Base-by-base conservation (phyloP, 2,797 vertebrate genomes). In the Hippocampus kuda region DNA sequence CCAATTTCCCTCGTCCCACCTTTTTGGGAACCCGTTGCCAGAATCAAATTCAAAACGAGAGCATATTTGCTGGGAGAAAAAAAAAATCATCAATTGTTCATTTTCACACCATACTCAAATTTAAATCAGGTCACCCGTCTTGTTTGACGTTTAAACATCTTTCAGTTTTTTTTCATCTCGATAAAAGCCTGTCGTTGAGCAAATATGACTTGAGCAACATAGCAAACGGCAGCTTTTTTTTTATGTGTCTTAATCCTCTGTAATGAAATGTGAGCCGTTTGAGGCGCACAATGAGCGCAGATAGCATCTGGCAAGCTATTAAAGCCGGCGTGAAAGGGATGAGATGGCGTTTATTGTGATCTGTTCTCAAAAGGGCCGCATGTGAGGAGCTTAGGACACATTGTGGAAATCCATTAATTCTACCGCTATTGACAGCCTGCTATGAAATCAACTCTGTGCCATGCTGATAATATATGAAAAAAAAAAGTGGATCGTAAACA, bases 331-430 rank as follows among this genome's bases (percentile, higher is more conserved):
- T 63, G 70, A 89, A 88, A 79, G 78, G 87, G 89, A 91, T 84
- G 83, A 84, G 89, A 85, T 86, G 88, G 91, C 92, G 90, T 92
- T 91, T 87, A 91, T 86, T 88, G 89, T 85, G 90, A 94, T 95
- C 90, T 87, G 88, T 88, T 89, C 89, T 92, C 38, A 92, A 89
- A 92, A 94, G 92, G 86, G 81, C 88, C 81, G 88, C 92, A 92
- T 91, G 92, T 90, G 88, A 90, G 89, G 89, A 89, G 91, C 92
- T 93, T 93, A 94, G 91, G 90, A 92, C 85, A 89, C 91, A 91
- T 92, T 91, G 89, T 89, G 89, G 89, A 95, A 98, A 98, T 97
- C 96, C 94, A 91, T 89, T 97, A 97, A 98, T 97, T 96, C 95
- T 91, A 18, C 4, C 18, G 22, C 8, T 9, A 26, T 57, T 6